A percentile compares a stretch with the other conserved stretches of the same genome.
These are phyloP conservation scores for Selenia dentaria DNA, from an alignment of 2,888 invertebrate genomes.

Conservation along the genomic window DNA sequence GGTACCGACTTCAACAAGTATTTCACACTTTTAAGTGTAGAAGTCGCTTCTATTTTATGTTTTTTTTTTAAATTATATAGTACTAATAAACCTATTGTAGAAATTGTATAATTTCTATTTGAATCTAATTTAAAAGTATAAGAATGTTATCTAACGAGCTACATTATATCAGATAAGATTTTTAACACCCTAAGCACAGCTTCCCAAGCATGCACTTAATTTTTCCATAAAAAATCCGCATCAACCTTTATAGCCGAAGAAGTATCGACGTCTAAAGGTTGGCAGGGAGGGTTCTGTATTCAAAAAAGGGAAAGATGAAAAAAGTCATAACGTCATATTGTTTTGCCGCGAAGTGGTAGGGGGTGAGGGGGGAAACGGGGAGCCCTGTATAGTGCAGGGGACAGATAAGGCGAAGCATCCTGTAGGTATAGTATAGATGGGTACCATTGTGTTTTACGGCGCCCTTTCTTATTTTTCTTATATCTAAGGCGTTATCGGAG, in stretches of 20 bases:
- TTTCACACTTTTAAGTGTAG: no score
- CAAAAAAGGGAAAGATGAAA: constrained; percentile 81
- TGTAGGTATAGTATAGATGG: constrained; percentile 61
- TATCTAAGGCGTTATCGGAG: constrained; percentile 60
- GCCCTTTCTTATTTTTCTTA: constrained; percentile 65
- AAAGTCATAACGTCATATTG: constrained; percentile 84
- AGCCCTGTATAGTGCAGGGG: constrained; percentile 73
- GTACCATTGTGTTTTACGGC: constrained; percentile 67
- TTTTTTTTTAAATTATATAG: no score
- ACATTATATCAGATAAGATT: neutral
- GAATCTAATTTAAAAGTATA: no score
- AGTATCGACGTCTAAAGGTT: constrained; percentile 69
- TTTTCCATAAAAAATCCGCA: constrained; percentile 25
- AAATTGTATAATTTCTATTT: no score
- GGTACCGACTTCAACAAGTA: no score
- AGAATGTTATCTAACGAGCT: no score
- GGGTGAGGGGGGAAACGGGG: constrained; percentile 48
- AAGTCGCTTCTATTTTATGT: no score
- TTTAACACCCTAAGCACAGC: constrained; percentile 12
- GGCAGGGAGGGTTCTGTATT: constrained; percentile 71
- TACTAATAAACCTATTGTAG: no score
- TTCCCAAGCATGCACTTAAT: no score
- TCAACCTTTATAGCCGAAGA: constrained; percentile 59
- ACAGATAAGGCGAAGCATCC: constrained; percentile 73
- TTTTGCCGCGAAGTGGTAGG: constrained; percentile 76